These are phyloP conservation scores for Leptonema lineaticorne DNA, from an alignment of 1,140 invertebrate species.

Conservation along the genomic window DNA sequence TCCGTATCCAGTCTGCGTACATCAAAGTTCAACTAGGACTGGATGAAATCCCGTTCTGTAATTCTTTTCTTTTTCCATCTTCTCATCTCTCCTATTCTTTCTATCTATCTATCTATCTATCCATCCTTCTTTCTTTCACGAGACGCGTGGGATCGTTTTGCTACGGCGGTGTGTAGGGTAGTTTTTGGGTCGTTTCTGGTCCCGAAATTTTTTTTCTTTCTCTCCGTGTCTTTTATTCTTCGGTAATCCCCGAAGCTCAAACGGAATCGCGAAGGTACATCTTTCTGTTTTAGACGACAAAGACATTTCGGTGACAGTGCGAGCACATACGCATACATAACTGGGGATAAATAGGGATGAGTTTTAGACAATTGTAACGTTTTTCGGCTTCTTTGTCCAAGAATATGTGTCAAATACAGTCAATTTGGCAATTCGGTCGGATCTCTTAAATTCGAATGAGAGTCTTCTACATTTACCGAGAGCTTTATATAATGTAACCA, in stretches of 20 bases:
- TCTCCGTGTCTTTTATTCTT: constrained; percentile 4
- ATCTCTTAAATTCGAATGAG: too few species aligned
- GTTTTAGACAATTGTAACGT: too few species aligned
- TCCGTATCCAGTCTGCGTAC: background rate
- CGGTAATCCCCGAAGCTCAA: constrained; percentile 10
- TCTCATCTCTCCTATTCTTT: too few species aligned
- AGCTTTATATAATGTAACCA: too few species aligned
- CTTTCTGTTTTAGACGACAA: constrained; percentile 16
- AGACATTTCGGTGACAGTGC: too few species aligned
- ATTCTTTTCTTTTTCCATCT: constrained; percentile 4
- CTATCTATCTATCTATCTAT: too few species aligned
- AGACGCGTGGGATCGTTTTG: background rate
- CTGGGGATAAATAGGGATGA: too few species aligned
- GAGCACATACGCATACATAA: too few species aligned
- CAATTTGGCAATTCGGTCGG: too few species aligned
- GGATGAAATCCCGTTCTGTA: background rate
- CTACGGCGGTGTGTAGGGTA: background rate
- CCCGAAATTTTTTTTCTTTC: too few species aligned
- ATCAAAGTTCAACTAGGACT: constrained; percentile 7
- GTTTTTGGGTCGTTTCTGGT: background rate
- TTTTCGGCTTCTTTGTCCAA: too few species aligned
- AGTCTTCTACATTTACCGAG: too few species aligned
- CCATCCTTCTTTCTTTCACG: background rate
- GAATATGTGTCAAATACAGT: background rate
- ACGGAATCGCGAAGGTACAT: background rate